Percentiles rank a stretch among this genome's conserved stretches.
phyloP scores from a whole-genome alignment of 2,113 vertebrate species.

The Lophotis ruficrista region DNA sequence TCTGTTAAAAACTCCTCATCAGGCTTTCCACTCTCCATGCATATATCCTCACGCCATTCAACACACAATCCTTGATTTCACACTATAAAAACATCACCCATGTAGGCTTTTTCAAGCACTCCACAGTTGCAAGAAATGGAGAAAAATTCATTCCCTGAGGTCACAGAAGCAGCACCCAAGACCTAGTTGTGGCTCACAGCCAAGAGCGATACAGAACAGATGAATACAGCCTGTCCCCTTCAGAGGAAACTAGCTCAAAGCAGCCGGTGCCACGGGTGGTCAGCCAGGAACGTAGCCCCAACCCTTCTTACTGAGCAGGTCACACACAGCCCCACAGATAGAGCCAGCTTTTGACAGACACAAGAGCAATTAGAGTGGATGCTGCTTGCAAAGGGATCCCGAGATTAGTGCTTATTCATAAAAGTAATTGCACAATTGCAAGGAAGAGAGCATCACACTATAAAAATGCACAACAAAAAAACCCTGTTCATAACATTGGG shows the following conservation, averaged over 20 bases:
- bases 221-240: neutral
- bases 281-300: neutral
- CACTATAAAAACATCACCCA: neutral
- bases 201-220: neutral
- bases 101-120: neutral
- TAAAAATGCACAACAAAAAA: neutral
- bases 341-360: rapidly evolving
- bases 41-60: neutral
- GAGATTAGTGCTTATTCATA: neutral
- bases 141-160: neutral
- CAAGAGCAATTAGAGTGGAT: neutral
- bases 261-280: neutral
- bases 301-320: rapidly evolving
- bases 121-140: neutral
- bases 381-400: neutral
- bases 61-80: neutral
- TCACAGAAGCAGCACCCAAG: neutral
- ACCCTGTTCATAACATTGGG: neutral
- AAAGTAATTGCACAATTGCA: neutral
- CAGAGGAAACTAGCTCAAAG: neutral
- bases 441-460: neutral
- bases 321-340: neutral
- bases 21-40: neutral
- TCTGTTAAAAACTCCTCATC: neutral
- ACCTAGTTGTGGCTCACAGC: rapidly evolving